Conservation (phyloP, 2,113 vertebrate genomes). For the Perca flavescens region DNA sequence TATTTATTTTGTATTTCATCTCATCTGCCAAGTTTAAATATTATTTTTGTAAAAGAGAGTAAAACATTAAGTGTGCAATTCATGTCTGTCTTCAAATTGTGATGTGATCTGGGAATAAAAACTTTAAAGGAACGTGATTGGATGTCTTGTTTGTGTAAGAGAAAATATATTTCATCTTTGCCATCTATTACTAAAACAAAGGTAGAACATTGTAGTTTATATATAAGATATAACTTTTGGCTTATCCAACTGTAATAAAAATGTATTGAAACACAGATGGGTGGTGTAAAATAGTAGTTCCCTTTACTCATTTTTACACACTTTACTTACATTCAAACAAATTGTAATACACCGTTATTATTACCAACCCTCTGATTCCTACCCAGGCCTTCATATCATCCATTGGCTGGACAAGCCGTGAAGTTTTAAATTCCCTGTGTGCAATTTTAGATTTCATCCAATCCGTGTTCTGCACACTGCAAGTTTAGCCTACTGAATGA, state of each 20-base stretch:
- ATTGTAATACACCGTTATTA: background rate
- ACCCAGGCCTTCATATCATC: background rate
- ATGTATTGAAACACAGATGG: background rate
- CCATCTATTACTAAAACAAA: background rate
- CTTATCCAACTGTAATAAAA: background rate
- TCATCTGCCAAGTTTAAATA: conserved; percentile 68
- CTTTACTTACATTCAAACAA: background rate
- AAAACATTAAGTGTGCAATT: conserved; percentile 66
- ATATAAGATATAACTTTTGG: background rate
- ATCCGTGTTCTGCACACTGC: background rate
- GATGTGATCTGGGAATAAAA: conserved; percentile 74
- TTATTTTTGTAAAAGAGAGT: conserved; percentile 81
- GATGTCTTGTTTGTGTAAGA: background rate
- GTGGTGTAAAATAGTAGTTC: background rate
- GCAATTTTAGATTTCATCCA: background rate
- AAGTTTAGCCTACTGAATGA: background rate
- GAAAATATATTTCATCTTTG: background rate
- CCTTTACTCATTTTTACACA: background rate
- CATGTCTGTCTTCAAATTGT: conserved; percentile 64
- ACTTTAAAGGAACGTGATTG: conserved; percentile 16
- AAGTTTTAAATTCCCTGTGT: background rate
- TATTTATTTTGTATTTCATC: conserved; percentile 85
- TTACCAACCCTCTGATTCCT: background rate
- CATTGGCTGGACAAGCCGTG: background rate
- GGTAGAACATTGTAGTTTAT: background rate